Evolutionary conservation across 2,888 invertebrate species (phyloP).

Genomic region (Steromphala cineraria): DNA sequence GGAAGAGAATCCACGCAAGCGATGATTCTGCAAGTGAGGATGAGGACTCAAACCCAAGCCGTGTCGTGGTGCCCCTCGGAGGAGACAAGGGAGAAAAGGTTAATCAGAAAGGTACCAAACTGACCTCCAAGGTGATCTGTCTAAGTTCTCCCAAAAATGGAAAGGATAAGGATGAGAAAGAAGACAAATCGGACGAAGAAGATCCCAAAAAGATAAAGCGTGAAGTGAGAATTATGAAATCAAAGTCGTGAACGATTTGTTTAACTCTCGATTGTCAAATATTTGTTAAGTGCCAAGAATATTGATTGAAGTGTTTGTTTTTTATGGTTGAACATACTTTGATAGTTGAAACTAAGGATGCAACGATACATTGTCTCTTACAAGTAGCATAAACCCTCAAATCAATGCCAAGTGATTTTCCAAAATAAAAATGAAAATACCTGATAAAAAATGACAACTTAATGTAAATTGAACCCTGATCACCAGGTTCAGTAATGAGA

Average conservation of each 20-base stretch:
- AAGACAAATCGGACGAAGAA: neutral
- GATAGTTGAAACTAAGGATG: too few relatives aligned
- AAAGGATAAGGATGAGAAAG: neutral
- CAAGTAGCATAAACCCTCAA: too few relatives aligned
- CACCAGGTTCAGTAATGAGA: too few relatives aligned
- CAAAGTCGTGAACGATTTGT: neutral
- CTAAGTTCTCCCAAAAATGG: neutral
- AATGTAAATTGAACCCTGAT: too few relatives aligned
- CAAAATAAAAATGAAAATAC: too few relatives aligned
- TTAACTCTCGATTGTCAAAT: neutral
- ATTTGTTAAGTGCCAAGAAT: constrained; percentile 15
- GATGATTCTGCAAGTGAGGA: constrained; percentile 11
- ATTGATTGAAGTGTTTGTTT: too few relatives aligned
- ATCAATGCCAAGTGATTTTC: too few relatives aligned
- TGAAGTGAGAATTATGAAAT: neutral
- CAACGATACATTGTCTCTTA: too few relatives aligned
- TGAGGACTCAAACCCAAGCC: constrained; percentile 13
- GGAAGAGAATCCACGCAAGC: neutral
- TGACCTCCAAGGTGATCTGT: constrained; percentile 44
- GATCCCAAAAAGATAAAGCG: neutral
- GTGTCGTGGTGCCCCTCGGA: neutral
- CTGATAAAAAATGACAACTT: too few relatives aligned
- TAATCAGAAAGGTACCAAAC: constrained; percentile 11
- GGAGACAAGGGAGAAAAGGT: constrained; percentile 1
- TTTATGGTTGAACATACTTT: too few relatives aligned